Evolutionary conservation across 2,888 invertebrate genomes (phyloP).

Genomic region (Eupithecia subfuscata): DNA sequence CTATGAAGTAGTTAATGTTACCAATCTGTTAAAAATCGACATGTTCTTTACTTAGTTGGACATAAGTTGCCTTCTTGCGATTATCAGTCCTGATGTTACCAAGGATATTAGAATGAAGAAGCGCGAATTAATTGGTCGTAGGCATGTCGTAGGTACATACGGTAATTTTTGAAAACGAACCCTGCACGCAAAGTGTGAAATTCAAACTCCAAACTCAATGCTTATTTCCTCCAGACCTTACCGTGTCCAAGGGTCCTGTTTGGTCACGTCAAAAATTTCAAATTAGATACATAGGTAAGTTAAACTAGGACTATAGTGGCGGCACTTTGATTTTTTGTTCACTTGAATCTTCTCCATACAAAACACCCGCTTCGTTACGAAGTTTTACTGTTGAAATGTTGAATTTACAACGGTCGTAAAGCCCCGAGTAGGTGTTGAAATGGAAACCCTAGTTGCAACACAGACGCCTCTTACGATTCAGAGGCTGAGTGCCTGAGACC

Average conservation of each 20-base stretch:
- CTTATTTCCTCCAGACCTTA: background rate
- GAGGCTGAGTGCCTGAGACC: slow-evolving; percentile 47
- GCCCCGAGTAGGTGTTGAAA: background rate
- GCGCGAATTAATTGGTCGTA: too few relatives aligned
- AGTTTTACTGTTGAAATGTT: slow-evolving; percentile 4
- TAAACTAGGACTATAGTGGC: background rate
- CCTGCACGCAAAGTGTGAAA: background rate
- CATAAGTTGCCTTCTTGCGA: background rate
- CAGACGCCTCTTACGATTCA: slow-evolving; percentile 36
- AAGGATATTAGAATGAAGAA: background rate
- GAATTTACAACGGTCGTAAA: background rate
- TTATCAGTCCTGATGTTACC: background rate
- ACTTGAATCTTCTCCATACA: background rate
- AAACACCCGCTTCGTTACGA: background rate
- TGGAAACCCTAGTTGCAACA: slow-evolving; percentile 22
- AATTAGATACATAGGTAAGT: background rate
- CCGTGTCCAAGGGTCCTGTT: background rate
- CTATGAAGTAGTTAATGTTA: background rate
- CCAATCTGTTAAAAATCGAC: background rate
- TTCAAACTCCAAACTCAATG: background rate
- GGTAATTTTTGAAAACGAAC: background rate
- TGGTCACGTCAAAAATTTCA: background rate
- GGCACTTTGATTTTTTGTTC: background rate
- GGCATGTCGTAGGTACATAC: too few relatives aligned
- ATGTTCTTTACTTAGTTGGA: background rate